These are phyloP conservation scores for Drepana arcuata DNA, from an alignment of 1,140 invertebrate species.

Conservation along the genomic window DNA sequence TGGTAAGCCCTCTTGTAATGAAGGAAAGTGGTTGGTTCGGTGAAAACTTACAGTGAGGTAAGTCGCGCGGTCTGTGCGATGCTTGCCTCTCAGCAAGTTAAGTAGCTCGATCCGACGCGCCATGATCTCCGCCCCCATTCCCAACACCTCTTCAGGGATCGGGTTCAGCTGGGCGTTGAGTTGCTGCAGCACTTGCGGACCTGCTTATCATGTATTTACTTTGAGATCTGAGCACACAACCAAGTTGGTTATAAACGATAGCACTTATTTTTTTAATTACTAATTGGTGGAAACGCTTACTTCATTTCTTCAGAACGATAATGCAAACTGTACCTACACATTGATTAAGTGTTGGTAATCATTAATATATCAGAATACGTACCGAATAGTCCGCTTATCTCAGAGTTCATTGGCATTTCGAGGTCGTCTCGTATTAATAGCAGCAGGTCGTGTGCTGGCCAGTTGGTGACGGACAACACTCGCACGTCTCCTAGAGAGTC, in stretches of 20 bases:
- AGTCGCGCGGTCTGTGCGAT: conserved; percentile 31
- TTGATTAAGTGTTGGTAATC: too few species aligned
- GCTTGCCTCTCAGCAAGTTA: conserved; percentile 35
- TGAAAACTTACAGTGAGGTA: conserved; percentile 26
- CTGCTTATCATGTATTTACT: conserved; percentile 12
- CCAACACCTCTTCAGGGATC: conserved; percentile 40
- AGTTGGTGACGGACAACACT: conserved; percentile 38
- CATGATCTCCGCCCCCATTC: conserved; percentile 39
- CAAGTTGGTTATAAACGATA: too few species aligned
- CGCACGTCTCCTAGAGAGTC: conserved; percentile 35
- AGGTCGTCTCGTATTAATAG: conserved; percentile 44
- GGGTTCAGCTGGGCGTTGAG: conserved; percentile 31
- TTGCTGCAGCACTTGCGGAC: conserved; percentile 40
- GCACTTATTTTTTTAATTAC: too few species aligned
- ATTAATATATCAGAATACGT: too few species aligned
- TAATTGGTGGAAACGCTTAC: too few species aligned
- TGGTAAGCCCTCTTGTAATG: too few species aligned
- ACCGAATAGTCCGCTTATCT: conserved; percentile 47
- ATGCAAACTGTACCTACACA: too few species aligned
- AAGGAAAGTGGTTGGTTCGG: too few species aligned
- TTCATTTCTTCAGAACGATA: too few species aligned
- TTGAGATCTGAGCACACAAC: not conserved
- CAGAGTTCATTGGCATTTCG: conserved; percentile 21
- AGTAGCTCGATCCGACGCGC: conserved; percentile 39
- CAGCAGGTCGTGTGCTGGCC: conserved; percentile 52